Base-by-base conservation (phyloP, 2,113 vertebrate genomes). In the Colius striatus region DNA sequence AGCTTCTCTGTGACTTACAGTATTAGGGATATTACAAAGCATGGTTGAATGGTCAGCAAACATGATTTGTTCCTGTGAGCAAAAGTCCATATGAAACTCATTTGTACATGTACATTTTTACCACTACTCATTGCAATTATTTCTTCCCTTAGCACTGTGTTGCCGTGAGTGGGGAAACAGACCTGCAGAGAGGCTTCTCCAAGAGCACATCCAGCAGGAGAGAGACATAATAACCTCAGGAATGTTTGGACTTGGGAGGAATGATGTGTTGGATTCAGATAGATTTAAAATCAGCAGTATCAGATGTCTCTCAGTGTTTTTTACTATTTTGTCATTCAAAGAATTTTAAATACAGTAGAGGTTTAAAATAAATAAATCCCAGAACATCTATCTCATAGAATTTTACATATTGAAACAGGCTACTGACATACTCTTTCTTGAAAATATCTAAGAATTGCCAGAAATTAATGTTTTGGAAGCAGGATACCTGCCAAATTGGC, bases 11-110 rank as follows among this genome's bases (percentile, higher is more conserved):
- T 94, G 90, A 75, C 88, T 94, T 76, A 61, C 11, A 51, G 22
- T 34, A 54, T 81, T 60, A 68, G 74, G 68, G 41, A 50, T 92
- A 70, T 85, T 90, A 84, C 93, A 90, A 93, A 92, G 70, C 41
- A 58, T 1, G 1, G 57, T 11, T 92, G 83, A 92, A 71, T 50
- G 50, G 72, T 62, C 87, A 89, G 88, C 76, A 93, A 81, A 78
- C 30, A 10, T 23, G 45, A 68, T 85, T 65, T 76, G 68, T 71
- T 29, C 15, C 66, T 54, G 50, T 65, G 66, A 87, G 66, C 2
- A 66, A 16, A 96, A 76, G 51, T 43, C 57, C 50, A 14, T 47
- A 26, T 16, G 47, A 79, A 96, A 81, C 16, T 75, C 51, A 18
- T 51, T 48, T 54, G 63, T 81, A 53, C 29, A 16, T 5, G 19